Evolutionary conservation across 2,888 invertebrate genomes (phyloP).

Genomic region (Physocephala rufipes): DNA sequence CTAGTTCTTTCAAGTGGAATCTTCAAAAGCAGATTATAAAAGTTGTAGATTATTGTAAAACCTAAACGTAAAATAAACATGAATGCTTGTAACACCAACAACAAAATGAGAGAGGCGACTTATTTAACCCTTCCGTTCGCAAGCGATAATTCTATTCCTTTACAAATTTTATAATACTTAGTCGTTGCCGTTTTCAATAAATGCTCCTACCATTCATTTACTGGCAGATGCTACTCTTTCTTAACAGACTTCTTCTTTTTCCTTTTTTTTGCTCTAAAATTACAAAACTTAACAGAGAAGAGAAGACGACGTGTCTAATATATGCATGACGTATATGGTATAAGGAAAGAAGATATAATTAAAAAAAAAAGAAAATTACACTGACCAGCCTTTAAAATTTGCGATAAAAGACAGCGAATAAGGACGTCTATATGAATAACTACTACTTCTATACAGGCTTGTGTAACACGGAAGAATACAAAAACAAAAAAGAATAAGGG

Average conservation of each 20-base stretch:
- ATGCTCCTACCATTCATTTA: not conserved
- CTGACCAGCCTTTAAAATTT: no score
- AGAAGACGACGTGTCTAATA: not conserved
- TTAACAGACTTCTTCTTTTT: conserved; percentile 1
- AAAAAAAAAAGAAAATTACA: no score
- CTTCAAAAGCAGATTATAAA: not conserved
- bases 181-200: not conserved
- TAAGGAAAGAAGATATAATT: no score
- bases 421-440: no score
- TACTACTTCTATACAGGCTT: no score
- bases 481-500: no score
- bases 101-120: not conserved
- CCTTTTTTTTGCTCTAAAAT: not conserved
- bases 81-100: not conserved
- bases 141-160: not conserved
- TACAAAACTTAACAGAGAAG: not conserved
- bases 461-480: no score
- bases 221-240: conserved; percentile 6
- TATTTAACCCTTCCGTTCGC: not conserved
- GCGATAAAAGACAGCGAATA: no score
- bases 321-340: not conserved
- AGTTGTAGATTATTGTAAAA: not conserved
- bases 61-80: not conserved
- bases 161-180: not conserved
- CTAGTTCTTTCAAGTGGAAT: not conserved